Percentiles rank a stretch among this genome's conserved stretches.
Conservation (phyloP, 2,797 vertebrate species). For the Alcedo atthis region DNA sequence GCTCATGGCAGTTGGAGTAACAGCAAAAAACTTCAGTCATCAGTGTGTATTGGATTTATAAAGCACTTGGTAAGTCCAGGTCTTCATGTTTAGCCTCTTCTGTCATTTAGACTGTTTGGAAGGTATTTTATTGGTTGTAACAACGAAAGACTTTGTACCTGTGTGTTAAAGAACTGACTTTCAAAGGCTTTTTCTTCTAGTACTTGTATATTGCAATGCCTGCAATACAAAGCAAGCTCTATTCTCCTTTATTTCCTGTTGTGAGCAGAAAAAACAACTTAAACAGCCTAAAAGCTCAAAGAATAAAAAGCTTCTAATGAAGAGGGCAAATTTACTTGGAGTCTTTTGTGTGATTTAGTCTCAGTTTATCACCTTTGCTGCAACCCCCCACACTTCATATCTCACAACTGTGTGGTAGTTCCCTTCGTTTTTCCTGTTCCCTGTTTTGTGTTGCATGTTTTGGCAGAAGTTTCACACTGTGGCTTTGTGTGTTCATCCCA, state of each 20-base stretch:
- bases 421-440: background rate
- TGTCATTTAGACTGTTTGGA: background rate
- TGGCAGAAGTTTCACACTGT: background rate
- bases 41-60: background rate
- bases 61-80: background rate
- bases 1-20: background rate
- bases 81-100: background rate
- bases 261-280: background rate
- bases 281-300: background rate
- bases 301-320: slow-evolving; percentile 9
- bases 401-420: background rate
- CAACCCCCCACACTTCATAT: background rate
- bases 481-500: background rate
- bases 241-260: background rate
- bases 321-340: background rate
- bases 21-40: background rate
- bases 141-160: background rate
- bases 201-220: background rate
- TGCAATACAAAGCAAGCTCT: background rate
- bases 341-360: background rate
- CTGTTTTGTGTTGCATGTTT: background rate
- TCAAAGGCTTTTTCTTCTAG: background rate
- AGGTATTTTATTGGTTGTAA: background rate
- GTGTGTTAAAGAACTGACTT: background rate
- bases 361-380: background rate